Evolutionary conservation across 2,113 vertebrate genomes (phyloP).

Genomic region (Eulemur rufifrons): DNA sequence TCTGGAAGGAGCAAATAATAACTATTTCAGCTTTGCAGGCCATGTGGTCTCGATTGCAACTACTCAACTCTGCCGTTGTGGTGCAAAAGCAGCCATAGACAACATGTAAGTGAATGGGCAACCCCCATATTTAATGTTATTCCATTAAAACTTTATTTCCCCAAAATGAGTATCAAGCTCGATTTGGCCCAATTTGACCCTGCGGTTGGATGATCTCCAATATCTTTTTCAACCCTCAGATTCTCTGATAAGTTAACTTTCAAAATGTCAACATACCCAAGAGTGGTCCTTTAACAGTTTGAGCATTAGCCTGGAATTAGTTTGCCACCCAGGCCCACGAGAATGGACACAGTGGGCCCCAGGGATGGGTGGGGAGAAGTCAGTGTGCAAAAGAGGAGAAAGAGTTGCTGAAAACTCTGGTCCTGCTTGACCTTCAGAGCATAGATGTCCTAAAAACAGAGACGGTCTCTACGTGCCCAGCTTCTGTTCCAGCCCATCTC

Average conservation of each 20-base stretch:
- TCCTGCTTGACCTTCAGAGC: not conserved
- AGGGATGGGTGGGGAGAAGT: not conserved
- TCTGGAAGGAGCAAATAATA: not conserved
- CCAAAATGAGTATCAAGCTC: not conserved
- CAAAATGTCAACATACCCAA: not conserved
- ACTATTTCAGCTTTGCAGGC: not conserved
- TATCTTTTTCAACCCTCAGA: not conserved
- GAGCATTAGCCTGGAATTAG: not conserved
- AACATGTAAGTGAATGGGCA: too few species aligned
- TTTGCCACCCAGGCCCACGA: not conserved
- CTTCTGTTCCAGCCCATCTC: not conserved
- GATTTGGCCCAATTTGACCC: not conserved
- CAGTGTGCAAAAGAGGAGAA: not conserved
- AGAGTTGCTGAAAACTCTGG: not conserved
- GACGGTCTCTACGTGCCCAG: not conserved
- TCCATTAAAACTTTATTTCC: not conserved
- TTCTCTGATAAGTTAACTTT: not conserved
- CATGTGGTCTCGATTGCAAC: not conserved
- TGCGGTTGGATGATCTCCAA: not conserved
- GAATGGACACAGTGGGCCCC: not conserved
- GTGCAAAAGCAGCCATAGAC: not conserved
- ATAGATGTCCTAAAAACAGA: not conserved
- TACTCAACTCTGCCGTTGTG: not conserved
- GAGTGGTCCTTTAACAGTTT: not conserved
- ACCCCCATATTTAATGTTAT: not conserved